These are phyloP conservation scores for Lucinisca nassula DNA, from an alignment of 2,888 invertebrate species.

Conservation along the genomic window DNA sequence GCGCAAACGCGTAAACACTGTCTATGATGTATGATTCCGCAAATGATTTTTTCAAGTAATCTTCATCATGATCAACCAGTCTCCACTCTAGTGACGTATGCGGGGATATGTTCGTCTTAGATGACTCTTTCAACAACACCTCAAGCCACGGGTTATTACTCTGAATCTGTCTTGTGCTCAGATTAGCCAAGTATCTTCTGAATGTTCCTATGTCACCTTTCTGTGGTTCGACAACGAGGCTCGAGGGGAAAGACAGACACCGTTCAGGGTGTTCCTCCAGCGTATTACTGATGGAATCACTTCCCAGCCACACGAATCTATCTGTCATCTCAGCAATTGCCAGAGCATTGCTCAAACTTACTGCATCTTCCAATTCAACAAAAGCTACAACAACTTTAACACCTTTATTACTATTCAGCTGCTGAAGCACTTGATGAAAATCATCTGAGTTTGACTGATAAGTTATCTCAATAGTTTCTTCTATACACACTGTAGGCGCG, in stretches of 20 bases:
- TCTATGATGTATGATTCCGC: slow-evolving; percentile 73
- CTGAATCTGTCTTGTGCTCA: background rate
- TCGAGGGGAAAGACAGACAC: slow-evolving; percentile 63
- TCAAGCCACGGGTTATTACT: slow-evolving; percentile 56
- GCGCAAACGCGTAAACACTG: slow-evolving; percentile 76
- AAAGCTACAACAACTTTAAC: slow-evolving; percentile 81
- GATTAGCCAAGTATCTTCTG: slow-evolving; percentile 18
- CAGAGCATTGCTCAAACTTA: slow-evolving; percentile 71
- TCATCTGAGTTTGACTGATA: slow-evolving; percentile 30
- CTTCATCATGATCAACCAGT: background rate
- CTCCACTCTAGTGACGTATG: background rate
- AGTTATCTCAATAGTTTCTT: slow-evolving; percentile 70
- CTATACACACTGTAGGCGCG: slow-evolving; percentile 73
- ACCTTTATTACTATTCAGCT: slow-evolving; percentile 30
- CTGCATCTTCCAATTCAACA: slow-evolving; percentile 79
- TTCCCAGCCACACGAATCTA: slow-evolving; percentile 85
- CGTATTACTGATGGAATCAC: slow-evolving; percentile 76
- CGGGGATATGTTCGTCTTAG: background rate
- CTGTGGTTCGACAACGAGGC: slow-evolving; percentile 61
- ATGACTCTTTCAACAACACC: background rate
- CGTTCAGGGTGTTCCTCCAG: slow-evolving; percentile 58
- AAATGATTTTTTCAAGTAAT: slow-evolving; percentile 51
- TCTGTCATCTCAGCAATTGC: slow-evolving; percentile 60
- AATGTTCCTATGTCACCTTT: slow-evolving; percentile 35
- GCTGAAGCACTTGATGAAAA: slow-evolving; percentile 27